Evolutionary conservation across 2,888 invertebrate genomes (phyloP).

Genomic region (Sminthurinus aureus): DNA sequence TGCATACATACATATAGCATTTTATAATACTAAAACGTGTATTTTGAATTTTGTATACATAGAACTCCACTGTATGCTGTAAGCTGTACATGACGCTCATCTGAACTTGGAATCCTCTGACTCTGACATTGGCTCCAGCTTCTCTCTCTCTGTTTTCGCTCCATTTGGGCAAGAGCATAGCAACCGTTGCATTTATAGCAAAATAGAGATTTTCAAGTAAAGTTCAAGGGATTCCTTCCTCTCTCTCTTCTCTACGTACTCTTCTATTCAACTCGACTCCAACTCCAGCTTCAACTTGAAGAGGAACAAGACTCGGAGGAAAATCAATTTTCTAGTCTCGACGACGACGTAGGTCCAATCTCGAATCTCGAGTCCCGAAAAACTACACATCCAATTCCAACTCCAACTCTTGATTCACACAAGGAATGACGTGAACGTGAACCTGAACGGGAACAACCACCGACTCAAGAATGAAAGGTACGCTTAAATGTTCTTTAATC

Average conservation of each 20-base stretch:
- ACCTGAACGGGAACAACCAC: background rate
- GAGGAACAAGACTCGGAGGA: background rate
- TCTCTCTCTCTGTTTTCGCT: no score
- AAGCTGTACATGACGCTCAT: no score
- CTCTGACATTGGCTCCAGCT: no score
- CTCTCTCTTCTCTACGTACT: background rate
- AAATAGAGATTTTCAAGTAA: constrained; percentile 6
- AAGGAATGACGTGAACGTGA: constrained; percentile 23
- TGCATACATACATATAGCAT: no score
- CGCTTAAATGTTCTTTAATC: background rate
- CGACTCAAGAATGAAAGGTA: constrained; percentile 34
- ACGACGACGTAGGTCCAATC: background rate
- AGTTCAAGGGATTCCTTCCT: constrained; percentile 29
- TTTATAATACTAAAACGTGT: no score
- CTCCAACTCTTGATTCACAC: background rate
- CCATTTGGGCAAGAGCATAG: background rate
- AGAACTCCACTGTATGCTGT: no score
- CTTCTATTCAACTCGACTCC: background rate
- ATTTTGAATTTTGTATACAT: no score
- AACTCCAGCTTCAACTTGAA: background rate
- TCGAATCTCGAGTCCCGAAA: background rate
- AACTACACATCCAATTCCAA: no score
- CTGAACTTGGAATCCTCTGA: no score
- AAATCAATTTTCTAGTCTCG: constrained; percentile 31
- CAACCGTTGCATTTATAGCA: constrained; percentile 12